Base-by-base conservation (phyloP, 1,140 invertebrate species). In the Lepidotrigona ventralis region DNA sequence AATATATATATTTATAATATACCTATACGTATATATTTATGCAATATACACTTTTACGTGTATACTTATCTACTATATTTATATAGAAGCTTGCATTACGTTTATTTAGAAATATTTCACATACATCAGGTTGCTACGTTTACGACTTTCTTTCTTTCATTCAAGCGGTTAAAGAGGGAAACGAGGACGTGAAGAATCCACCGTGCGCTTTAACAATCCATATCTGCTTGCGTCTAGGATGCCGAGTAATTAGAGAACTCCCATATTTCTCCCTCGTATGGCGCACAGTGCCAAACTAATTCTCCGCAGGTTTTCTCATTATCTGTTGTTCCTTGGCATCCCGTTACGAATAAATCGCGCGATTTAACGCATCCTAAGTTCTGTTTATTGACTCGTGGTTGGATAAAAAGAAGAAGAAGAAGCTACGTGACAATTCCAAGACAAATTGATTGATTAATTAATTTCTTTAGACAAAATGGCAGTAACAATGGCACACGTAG, bases 281-380 rank as follows among this genome's bases (percentile, higher is more conserved):
- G 17, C 46, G 39, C 1, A 21, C n/a, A 14, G 71, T 2, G 26
- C 71, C 14, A 66, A 23, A 74, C 29, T 64, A 64, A 81, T 54
- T 74, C 29, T n/a, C 58, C 26, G 21, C 2, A n/a, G 12, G 9
- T 26, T 75, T 26, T 39, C 19, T 66, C n/a, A 66, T 74, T 19
- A n/a, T 15, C 60, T 26, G 66, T 56, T 81, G 66, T 74, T 64
- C 6, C 11, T 19, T 39, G 14, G 26, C 23, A 75, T 81, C 79
- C n/a, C 79, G 33, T 33, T 46, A 56, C 14, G 26, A 74, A 53
- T 54, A 54, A 19, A 14, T 73, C 71, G 51, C 75, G 29, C 23
- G 58, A n/a, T n/a, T n/a, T n/a, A 74, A 72, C 1, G 0, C 12
- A 21, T 17, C 3, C 12, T 9, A 11, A 19, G 54, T 53, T 4